Evolutionary conservation across 2,888 invertebrate genomes (phyloP).

Genomic region (Drosophila putrida): DNA sequence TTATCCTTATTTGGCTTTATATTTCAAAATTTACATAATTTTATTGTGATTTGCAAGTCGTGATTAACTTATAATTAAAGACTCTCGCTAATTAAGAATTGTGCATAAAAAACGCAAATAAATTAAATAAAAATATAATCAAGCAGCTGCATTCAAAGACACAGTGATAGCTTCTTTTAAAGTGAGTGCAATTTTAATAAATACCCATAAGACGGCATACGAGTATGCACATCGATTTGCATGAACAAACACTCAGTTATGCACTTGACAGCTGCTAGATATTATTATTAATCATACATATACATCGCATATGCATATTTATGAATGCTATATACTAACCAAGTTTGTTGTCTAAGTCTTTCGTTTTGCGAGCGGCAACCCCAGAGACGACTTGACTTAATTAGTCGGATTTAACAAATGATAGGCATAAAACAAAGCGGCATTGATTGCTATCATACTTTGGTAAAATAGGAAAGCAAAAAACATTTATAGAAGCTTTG

Average conservation of each 20-base stretch:
- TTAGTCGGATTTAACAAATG: slow-evolving; percentile 48
- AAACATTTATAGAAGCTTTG: slow-evolving; percentile 2
- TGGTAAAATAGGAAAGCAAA: slow-evolving; percentile 13
- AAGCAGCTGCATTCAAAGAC: slow-evolving; percentile 35
- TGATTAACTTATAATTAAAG: slow-evolving; percentile 31
- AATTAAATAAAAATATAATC: slow-evolving; percentile 34
- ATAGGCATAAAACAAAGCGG: slow-evolving; percentile 37
- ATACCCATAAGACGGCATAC: slow-evolving; percentile 41
- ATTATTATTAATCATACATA: slow-evolving; percentile 32
- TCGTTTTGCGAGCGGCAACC: slow-evolving; percentile 38
- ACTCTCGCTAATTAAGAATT: slow-evolving; percentile 37
- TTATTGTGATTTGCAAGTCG: slow-evolving; percentile 1
- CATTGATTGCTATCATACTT: slow-evolving; percentile 35
- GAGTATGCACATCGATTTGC: slow-evolving; percentile 41
- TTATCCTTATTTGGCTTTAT: background rate
- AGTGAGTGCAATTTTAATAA: slow-evolving; percentile 71
- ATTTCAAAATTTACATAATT: background rate
- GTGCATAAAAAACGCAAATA: slow-evolving; percentile 29
- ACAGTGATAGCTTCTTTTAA: slow-evolving; percentile 46
- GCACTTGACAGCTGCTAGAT: slow-evolving; percentile 52
- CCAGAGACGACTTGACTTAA: slow-evolving; percentile 45
- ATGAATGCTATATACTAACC: slow-evolving; percentile 24
- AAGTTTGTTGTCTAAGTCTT: slow-evolving; percentile 71
- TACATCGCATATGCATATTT: slow-evolving; percentile 12
- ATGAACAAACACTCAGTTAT: slow-evolving; percentile 38